A percentile compares a stretch with the other conserved stretches of the same genome.
Evolutionary conservation across 2,888 invertebrate species (phyloP).

Genomic region (Entomobrya multifasciata): DNA sequence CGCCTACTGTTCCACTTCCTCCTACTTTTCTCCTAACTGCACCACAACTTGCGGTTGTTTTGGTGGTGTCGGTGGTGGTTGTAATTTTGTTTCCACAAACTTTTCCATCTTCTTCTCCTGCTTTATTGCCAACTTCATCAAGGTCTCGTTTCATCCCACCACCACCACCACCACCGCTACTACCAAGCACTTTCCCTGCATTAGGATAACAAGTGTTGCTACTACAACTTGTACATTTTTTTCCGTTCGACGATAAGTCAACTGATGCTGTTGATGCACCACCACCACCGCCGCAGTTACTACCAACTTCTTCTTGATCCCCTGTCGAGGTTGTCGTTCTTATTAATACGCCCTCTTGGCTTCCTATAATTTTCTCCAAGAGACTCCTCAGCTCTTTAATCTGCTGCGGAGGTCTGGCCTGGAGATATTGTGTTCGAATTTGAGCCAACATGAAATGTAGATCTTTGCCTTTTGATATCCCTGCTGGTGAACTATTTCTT

Average conservation of each 20-base stretch:
- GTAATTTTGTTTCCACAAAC: background rate
- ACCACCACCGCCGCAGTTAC: no score
- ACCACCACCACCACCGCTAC: background rate
- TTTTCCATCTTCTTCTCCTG: constrained; percentile 19
- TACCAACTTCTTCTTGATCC: constrained; percentile 41
- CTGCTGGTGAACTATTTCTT: background rate
- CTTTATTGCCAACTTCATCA: constrained; percentile 50
- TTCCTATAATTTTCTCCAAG: constrained; percentile 34
- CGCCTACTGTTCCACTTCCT: constrained; percentile 15
- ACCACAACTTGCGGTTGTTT: background rate
- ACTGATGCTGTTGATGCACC: constrained; percentile 2
- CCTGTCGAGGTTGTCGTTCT: constrained; percentile 21
- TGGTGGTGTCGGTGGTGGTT: background rate
- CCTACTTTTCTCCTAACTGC: constrained; percentile 19
- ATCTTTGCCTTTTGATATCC: background rate
- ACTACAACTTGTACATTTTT: constrained; percentile 8
- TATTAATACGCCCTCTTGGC: background rate
- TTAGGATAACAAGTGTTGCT: background rate
- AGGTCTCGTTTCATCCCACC: constrained; percentile 37
- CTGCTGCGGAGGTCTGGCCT: constrained; percentile 70
- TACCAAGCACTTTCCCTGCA: constrained; percentile 9
- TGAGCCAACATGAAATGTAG: constrained; percentile 2
- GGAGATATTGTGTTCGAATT: constrained; percentile 63
- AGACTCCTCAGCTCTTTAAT: constrained; percentile 61
- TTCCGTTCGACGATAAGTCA: constrained; percentile 14